Evolutionary conservation across 1,140 invertebrate species (phyloP), one percentile per base, ranked within the genome.

Genomic region (Meloidogyne hapla): DNA sequence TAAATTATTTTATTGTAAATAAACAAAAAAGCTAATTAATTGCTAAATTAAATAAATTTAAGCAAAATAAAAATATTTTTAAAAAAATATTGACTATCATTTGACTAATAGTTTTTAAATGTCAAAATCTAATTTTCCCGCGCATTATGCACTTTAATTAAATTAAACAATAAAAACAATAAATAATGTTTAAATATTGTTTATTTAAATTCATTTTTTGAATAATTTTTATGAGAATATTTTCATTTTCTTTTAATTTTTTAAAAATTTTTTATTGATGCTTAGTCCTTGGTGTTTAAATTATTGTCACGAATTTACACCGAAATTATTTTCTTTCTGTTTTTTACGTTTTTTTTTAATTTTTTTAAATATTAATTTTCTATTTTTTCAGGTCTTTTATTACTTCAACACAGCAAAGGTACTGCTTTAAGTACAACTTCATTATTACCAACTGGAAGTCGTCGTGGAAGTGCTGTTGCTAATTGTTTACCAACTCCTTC

Each of bases 401-500:
- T 56, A 56, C 48, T 56, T 8, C 48, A 56, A 56, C 48, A 56
- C n/a, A 56, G 48, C 48, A 56, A 48, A 45, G 28, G 25, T 8
- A 26, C n/a, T 38, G 65, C 28, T 38, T 67, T 67, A 38, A 33
- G 40, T 33, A 67, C 40, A 26, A 67, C 26, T 48, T 70, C 61
- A 45, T 28, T 56, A 61, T 23, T 45, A 56, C 40, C 40, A 45
- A 61, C 40, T 38, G 69, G 45, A 61, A 26, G 40, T 1, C 69
- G 38, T 70, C 69, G 69, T 28, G 69, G 45, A n/a, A 70, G 69
- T 61, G 61, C 69, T 56, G 69, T 42, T 15, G 61, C 33, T 9
- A 45, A 45, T 18, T 70, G 69, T 70, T 21, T 45, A 33, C 69
- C 69, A 42, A 28, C 69, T 25, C 69, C 69, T 26, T 70, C 69